Percentiles rank a stretch among this genome's conserved stretches.
phyloP scores from a whole-genome alignment of 2,888 invertebrate species.

The Caenorhabditis macrosperma region DNA sequence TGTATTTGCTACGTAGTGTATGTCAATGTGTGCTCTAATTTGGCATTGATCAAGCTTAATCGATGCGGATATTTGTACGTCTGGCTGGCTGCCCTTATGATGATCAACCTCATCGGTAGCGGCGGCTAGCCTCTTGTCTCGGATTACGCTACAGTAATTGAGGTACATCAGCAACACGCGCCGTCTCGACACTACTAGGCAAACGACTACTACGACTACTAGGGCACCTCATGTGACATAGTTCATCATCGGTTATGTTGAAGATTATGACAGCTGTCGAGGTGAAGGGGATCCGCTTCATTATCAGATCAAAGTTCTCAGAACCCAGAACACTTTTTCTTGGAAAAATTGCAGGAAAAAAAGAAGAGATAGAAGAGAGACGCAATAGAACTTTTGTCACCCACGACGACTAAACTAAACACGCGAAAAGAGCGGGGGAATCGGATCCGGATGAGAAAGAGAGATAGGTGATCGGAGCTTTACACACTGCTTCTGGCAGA shows the following conservation, averaged over 20 bases:
- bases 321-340: not conserved
- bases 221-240: slow-evolving; percentile 22
- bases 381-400: slow-evolving; percentile 32
- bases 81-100: slow-evolving; percentile 21
- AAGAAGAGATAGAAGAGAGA: slow-evolving; percentile 8
- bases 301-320: slow-evolving; percentile 39
- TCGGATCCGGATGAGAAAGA: slow-evolving; percentile 26
- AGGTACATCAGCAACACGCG: slow-evolving; percentile 35
- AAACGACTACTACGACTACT: slow-evolving; percentile 13
- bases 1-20: slow-evolving; percentile 40
- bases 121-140: slow-evolving; percentile 28
- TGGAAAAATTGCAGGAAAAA: slow-evolving; percentile 15
- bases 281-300: not conserved
- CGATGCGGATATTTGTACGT: slow-evolving; percentile 35
- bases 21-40: slow-evolving; percentile 49
- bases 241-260: slow-evolving; percentile 41
- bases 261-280: slow-evolving; percentile 36
- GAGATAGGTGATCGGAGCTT: slow-evolving; percentile 40
- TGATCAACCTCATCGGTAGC: not conserved
- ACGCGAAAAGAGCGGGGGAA: slow-evolving; percentile 32
- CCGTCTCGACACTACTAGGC: slow-evolving; percentile 2
- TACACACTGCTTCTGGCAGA: slow-evolving; percentile 33
- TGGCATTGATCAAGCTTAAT: slow-evolving; percentile 54
- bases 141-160: slow-evolving; percentile 45
- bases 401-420: slow-evolving; percentile 48